phyloP scores from a whole-genome alignment of 2,888 invertebrate genomes.

The Eristalis intricaria region DNA sequence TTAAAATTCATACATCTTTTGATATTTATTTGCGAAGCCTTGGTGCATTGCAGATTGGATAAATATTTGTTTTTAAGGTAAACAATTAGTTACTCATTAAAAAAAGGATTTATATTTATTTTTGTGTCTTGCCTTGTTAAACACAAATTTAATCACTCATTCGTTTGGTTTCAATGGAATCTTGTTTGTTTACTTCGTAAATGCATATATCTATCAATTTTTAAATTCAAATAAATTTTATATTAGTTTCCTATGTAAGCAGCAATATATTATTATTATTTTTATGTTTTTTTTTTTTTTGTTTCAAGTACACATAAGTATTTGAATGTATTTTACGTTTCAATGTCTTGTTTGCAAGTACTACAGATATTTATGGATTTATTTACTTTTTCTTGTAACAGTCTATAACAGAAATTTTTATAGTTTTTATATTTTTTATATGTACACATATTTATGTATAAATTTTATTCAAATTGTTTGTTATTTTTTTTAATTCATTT shows the following conservation, averaged over 20 bases:
- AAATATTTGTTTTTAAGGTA: background rate
- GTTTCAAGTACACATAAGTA: conserved; percentile 37
- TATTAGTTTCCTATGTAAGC: conserved; percentile 40
- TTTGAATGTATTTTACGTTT: conserved; percentile 28
- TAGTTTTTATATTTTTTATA: conserved; percentile 8
- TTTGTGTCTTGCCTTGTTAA: background rate
- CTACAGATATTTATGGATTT: conserved; percentile 38
- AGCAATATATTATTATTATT: conserved; percentile 20
- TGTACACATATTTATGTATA: conserved; percentile 38
- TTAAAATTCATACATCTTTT: conserved; percentile 9
- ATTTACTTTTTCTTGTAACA: conserved; percentile 38
- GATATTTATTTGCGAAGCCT: conserved; percentile 3
- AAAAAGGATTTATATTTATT: background rate
- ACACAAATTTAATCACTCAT: conserved; percentile 46
- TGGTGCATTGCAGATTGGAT: background rate
- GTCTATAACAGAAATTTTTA: conserved; percentile 46
- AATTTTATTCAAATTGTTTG: background rate
- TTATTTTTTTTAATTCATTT: background rate
- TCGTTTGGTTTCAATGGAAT: conserved; percentile 12
- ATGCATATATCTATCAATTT: conserved; percentile 13
- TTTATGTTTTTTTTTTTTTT: background rate
- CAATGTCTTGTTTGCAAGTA: background rate
- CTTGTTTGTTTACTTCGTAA: background rate
- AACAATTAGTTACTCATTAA: background rate
- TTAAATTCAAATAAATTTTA: conserved; percentile 7